Evolutionary conservation across 2,888 invertebrate species (phyloP), one percentile per base, ranked within the genome.

Genomic region (Nomada ruficornis): DNA sequence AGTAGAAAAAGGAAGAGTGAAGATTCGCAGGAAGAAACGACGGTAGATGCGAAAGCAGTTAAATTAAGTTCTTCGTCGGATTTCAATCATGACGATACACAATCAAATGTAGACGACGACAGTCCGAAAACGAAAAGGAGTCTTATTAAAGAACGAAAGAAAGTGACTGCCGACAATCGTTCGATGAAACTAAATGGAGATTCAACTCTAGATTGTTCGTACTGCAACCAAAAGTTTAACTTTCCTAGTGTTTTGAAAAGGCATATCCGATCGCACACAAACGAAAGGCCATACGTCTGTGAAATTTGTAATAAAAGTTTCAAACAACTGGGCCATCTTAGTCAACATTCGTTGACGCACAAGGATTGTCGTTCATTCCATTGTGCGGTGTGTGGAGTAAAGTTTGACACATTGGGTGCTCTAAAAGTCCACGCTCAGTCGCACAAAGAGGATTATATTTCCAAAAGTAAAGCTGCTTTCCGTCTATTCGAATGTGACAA

Each of bases 401-500:
- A 89, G 60, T 91, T 92, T 52, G 90, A 90, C 0, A 87, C 90
- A 0, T 71, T 91, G 13, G 88, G 91, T 7, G 63, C 83, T 2
- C 70, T 92, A 5, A 92, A 90, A 26, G 54, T 84, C 5, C 92
- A 92, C 64, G 80, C 89, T 5, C 84, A 85, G 18, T 67, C 80
- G 13, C 92, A 90, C 50, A 83, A 86, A 9, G 83, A 83, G 4
- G 83, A 87, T 7, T 75, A 82, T 0, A 68, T 63, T 1, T 63
- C 69, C 11, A 82, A 71, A n/a, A 57, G 80, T 15, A 81, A 74
- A 23, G 86, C 88, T 1, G 68, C 81, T 15, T 87, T 86, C 64
- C 91, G 91, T 26, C 92, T 92, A 0, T 92, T 90, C 76, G 91
- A 92, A 23, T 95, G 95, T 77, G 94, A 94, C 0, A 93, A 89